Evolutionary conservation across 1,140 invertebrate species (phyloP).

Genomic region (Carposina sasakii): DNA sequence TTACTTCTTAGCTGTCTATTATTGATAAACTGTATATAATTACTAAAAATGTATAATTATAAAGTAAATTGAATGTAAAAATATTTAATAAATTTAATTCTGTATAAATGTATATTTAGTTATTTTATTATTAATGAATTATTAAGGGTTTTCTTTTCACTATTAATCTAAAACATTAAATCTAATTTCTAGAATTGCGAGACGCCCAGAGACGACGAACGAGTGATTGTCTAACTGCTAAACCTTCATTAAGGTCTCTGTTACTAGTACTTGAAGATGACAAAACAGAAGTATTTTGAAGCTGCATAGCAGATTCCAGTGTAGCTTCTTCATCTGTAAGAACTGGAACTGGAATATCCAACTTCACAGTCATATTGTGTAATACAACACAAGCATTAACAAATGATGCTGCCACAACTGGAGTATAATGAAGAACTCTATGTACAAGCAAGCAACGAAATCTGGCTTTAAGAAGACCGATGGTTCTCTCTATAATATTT

Average conservation of each 20-base stretch:
- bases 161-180: neutral
- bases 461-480: conserved; percentile 34
- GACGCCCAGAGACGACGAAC: neutral
- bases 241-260: neutral
- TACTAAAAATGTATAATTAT: too few relatives aligned
- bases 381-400: conserved; percentile 36
- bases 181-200: neutral
- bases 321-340: neutral
- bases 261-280: neutral
- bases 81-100: too few relatives aligned
- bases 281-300: neutral
- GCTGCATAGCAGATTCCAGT: neutral
- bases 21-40: too few relatives aligned
- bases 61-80: too few relatives aligned
- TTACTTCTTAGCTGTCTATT: too few relatives aligned
- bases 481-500: conserved; percentile 21
- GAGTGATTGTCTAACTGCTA: neutral
- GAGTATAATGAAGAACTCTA: conserved; percentile 30
- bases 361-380: conserved; percentile 30
- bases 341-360: neutral
- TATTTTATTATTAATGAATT: too few relatives aligned
- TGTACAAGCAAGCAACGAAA: conserved; percentile 35
- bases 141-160: neutral
- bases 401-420: conserved; percentile 28
- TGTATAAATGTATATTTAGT: too few relatives aligned